Base-by-base conservation (phyloP, 2,888 invertebrate species). In the Lithophane socia region DNA sequence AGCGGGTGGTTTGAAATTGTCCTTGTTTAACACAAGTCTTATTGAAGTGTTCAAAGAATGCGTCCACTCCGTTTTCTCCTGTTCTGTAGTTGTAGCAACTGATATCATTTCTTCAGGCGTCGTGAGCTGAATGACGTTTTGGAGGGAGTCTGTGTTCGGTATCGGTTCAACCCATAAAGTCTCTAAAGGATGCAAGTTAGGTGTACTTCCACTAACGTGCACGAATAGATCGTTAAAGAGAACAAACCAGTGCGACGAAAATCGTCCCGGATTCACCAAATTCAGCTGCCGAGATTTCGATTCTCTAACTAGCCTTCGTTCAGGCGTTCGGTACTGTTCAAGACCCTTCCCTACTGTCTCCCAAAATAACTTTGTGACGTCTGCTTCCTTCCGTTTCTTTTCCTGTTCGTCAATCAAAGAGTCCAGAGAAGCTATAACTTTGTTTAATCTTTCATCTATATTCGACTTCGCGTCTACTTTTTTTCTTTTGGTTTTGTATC, bases 161-260 rank as follows among this genome's bases (percentile, higher is more conserved):
- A 98, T 95, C 8, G 97, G 95, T 92, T 98, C 98, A 3, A 98
- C 97, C 99, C 99, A 99, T 66, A 99, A 92, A 0, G 98, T 98
- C 82, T 97, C 97, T 83, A 99, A 95, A 13, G 98, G 97, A 94
- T 98, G 98, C 0, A 97, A 93, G 77, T 97, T 97, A 72, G 98
- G 97, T 2, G 97, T 97, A 47, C 98, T 97, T 58, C 98, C 98
- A 89, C 97, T 97, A 47, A 98, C 96, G 90, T 99, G 98, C 75
- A 98, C 97, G 83, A 99, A 98, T 75, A 98, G 96, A 93, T 99
- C 99, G 75, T 98, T 98, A 90, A 99, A 97, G 70, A 99, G 95
- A 86, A 99, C 97, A 90, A 99, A 98, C 97, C 98, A 98, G 90
- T 98, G 98, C 0, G 98, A 97, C 8, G 98, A 98, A 92, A 99